Percentiles rank a stretch among this genome's conserved stretches.
phyloP scores from a whole-genome alignment of 53 echinoderm and acorn worm species.

The Mesocentrotus franciscanus region DNA sequence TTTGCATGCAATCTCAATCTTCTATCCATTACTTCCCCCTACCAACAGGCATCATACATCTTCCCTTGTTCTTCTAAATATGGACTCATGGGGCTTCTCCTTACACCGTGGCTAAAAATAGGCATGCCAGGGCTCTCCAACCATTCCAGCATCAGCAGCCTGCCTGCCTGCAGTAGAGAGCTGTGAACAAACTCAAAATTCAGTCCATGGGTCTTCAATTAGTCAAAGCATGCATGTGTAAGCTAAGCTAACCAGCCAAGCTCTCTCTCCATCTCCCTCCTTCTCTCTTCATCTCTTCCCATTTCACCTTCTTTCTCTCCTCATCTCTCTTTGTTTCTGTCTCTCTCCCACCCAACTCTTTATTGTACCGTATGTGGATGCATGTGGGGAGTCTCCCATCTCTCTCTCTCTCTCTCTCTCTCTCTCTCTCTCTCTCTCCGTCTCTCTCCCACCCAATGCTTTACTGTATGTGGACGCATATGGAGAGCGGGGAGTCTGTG shows the following conservation, averaged over 20 bases:
- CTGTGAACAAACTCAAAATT: conserved; percentile 12
- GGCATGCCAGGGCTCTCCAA: conserved; percentile 33
- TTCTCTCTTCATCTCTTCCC: neutral
- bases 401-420: neutral
- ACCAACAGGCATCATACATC: conserved; percentile 31
- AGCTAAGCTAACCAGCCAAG: neutral
- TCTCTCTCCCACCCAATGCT: neutral
- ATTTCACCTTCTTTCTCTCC: neutral
- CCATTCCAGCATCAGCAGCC: neutral
- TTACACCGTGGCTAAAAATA: neutral
- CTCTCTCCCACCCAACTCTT: neutral
- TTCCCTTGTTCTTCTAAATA: conserved; percentile 61
- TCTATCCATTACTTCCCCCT: neutral
- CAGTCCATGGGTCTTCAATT: neutral
- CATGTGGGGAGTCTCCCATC: neutral
- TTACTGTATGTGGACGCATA: neutral
- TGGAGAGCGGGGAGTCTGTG: conserved; percentile 5
- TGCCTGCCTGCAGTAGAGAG: neutral
- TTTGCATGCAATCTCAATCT: neutral
- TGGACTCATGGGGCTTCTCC: conserved; percentile 49
- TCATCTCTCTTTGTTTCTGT: neutral
- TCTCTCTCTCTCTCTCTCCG: neutral
- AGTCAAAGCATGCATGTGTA: conserved; percentile 25
- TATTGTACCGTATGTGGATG: neutral
- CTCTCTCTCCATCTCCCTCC: neutral